Conservation (phyloP, 1,140 invertebrate species). For the Myzus persicae region DNA sequence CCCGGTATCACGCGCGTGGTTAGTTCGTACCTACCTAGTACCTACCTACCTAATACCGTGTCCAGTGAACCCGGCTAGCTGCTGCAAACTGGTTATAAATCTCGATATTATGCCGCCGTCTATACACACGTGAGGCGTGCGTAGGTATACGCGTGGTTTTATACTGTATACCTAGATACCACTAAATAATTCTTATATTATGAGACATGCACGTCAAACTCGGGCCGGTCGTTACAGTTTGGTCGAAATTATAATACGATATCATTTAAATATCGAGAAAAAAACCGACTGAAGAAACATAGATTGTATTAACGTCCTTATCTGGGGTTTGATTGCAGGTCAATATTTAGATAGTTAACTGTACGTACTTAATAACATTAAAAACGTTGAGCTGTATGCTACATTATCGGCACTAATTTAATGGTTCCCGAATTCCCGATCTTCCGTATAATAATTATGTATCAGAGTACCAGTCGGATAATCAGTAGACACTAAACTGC, state of each 20-base stretch:
- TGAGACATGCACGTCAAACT: background rate
- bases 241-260: background rate
- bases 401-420: background rate
- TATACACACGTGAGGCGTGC: background rate
- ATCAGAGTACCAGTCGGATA: background rate
- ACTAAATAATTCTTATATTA: background rate
- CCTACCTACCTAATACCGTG: no score
- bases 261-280: background rate
- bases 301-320: background rate
- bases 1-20: background rate
- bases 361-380: background rate
- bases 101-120: background rate
- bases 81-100: background rate
- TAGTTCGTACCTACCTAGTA: background rate
- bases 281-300: no score
- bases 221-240: background rate
- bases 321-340: background rate
- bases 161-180: no score
- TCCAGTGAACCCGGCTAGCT: background rate
- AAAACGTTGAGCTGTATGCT: background rate
- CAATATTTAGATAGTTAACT: background rate
- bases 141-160: background rate
- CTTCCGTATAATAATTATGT: no score
- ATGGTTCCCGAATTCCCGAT: background rate
- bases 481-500: background rate